These are phyloP conservation scores for Anthoscopus minutus DNA, from an alignment of 2,113 vertebrate genomes.

Conservation along the genomic window DNA sequence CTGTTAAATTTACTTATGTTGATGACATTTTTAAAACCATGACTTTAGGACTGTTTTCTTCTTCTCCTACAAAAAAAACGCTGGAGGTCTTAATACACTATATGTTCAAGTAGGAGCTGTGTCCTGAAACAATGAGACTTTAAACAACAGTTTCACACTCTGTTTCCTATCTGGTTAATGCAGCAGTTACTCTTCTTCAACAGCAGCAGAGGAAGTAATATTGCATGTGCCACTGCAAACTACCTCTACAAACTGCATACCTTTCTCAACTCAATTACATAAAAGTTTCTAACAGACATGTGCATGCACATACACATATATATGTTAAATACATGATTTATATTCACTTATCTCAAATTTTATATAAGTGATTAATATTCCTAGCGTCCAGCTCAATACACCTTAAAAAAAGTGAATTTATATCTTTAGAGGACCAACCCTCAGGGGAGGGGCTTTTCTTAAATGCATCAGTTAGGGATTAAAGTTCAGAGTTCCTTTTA, in stretches of 20 bases:
- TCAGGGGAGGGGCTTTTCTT: background rate
- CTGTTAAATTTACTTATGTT: background rate
- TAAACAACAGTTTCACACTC: background rate
- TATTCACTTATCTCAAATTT: background rate
- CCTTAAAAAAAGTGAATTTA: background rate
- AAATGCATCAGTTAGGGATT: background rate
- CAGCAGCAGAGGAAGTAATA: background rate
- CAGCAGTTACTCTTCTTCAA: background rate
- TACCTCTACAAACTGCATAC: background rate
- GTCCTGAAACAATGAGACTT: background rate
- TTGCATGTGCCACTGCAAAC: background rate
- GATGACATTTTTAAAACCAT: background rate
- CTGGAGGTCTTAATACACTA: background rate
- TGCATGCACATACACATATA: background rate
- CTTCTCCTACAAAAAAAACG: background rate
- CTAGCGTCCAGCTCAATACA: rapidly evolving
- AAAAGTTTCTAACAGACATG: background rate
- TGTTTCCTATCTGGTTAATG: background rate
- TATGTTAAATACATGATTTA: background rate
- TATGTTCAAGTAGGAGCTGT: background rate
- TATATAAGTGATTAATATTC: background rate
- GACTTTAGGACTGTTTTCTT: background rate
- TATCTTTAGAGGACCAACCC: background rate
- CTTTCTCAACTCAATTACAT: background rate
- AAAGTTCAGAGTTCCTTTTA: background rate